Conservation (phyloP, 2,113 vertebrate species). For the Neoarius graeffei region DNA sequence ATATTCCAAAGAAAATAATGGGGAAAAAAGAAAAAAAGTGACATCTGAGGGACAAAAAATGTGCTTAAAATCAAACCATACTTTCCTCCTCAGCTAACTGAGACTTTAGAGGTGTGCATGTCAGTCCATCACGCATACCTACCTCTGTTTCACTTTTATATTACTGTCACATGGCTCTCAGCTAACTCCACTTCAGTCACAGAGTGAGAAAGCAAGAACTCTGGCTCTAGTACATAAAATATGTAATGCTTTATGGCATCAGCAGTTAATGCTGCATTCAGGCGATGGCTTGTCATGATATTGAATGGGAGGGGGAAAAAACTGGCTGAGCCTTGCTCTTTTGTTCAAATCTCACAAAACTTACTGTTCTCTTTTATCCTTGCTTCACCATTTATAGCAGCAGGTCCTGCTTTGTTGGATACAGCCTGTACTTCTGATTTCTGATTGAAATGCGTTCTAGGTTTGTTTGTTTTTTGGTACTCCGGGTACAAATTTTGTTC, state of each 20-base stretch:
- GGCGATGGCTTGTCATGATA: background rate
- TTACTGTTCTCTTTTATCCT: too few relatives aligned
- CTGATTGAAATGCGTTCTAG: background rate
- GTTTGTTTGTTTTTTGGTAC: background rate
- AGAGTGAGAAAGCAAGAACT: background rate
- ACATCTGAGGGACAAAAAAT: background rate
- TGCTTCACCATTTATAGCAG: background rate
- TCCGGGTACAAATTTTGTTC: background rate
- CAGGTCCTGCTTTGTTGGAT: background rate
- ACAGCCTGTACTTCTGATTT: background rate
- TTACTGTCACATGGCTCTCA: background rate
- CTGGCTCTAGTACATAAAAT: background rate
- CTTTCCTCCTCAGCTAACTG: background rate
- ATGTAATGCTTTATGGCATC: background rate
- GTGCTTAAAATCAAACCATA: background rate
- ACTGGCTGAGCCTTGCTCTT: background rate
- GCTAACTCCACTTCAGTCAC: background rate
- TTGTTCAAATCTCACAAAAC: too few relatives aligned
- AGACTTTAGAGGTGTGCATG: background rate
- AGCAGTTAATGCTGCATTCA: background rate
- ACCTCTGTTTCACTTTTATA: background rate
- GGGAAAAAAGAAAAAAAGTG: background rate
- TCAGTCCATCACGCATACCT: background rate
- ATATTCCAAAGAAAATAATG: background rate
- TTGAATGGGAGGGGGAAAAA: background rate